Base-by-base conservation (phyloP, 2,797 vertebrate species). In the Euthynnus affinis region DNA sequence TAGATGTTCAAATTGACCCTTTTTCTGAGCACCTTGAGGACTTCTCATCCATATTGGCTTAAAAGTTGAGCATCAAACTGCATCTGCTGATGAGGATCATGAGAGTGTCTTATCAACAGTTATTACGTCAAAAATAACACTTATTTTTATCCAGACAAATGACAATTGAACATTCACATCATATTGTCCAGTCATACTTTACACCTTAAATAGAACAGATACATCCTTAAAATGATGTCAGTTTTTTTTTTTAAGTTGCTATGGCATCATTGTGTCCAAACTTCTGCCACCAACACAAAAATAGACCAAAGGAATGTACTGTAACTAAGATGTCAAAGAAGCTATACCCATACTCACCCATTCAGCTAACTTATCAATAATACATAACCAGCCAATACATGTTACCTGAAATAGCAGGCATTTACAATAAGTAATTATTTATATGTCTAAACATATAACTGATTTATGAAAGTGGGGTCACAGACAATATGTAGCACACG, bases 391-490 rank as follows among this genome's bases (percentile, higher is more conserved):
- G 10, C 58, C 17, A 27, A 74, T 63, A 70, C 76, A 58, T 49
- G 75, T 49, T 63, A 59, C 80, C 62, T 49, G 81, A 90, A 92
- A 92, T 90, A 90, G 87, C 65, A 81, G 29, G 59, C 84, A 75
- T 91, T 92, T 81, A 78, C 73, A 84, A 70, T 32, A 17, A 82
- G 76, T 44, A 81, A 89, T 88, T 67, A 92, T 88, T 92, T 78
- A 89, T 89, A 58, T 8, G 56, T 74, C 62, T 74, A 79, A 83
- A 87, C 53, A 87, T 79, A 80, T 74, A 79, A 81, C 56, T 81
- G 23, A 87, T 90, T 89, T 66, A 81, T 80, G 81, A 79, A 53
- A 84, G 68, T 1, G 1, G 40, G 80, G 65, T 74, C 71, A 56
- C 4, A 23, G 80, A 71, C 59, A 40, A 62, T 73, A 60, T 63